Base-by-base conservation (phyloP, 2,888 invertebrate species). In the Phengaris arion region DNA sequence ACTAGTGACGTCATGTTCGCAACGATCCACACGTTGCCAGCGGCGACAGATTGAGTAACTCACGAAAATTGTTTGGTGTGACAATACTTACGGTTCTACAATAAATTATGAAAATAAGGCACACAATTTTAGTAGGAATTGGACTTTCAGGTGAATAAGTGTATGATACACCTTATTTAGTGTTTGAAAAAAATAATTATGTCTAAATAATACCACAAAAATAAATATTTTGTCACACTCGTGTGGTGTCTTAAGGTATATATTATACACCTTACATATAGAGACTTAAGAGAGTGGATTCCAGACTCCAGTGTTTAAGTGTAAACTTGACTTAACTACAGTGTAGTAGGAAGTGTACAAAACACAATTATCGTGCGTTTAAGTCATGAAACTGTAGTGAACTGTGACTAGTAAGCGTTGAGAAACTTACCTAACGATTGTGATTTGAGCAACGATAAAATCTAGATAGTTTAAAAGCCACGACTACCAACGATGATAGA, bases 291-390 rank as follows among this genome's bases (percentile, higher is more conserved):
- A 35, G 35, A 35, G 35, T 35, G 4, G 2, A 35, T 35, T 35
- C 35, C 35, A 35, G 35, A 35, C 35, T 35, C 35, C 13, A n/a
- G 55, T n/a, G 55, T n/a, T 55, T 13, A 9, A 57, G 57, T 22
- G 59, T 35, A 15, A 35, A 22, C 69, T 70, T 12, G 22, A 15
- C 69, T 48, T 46, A 57, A 69, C 69, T 46, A 8, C n/a, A 13
- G 12, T 13, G 13, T 13, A 68, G 70, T 52, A 52, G 70, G 70
- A 70, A 70, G 52, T 70, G 70, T 48, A 15, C 52, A 52, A 22
- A 70, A 70, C 70, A 70, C 70, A 70, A 52, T 15, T 70, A 52
- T 22, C 70, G 70, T 70, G 70, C 3, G 48, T 48, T 70, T 51
- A 9, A 70, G 70, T 70, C 70, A 22, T 52, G 70, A 70, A 48